Percentiles rank a stretch among this genome's conserved stretches.
phyloP scores from a whole-genome alignment of 2,113 vertebrate species.

The Butorides virescens region DNA sequence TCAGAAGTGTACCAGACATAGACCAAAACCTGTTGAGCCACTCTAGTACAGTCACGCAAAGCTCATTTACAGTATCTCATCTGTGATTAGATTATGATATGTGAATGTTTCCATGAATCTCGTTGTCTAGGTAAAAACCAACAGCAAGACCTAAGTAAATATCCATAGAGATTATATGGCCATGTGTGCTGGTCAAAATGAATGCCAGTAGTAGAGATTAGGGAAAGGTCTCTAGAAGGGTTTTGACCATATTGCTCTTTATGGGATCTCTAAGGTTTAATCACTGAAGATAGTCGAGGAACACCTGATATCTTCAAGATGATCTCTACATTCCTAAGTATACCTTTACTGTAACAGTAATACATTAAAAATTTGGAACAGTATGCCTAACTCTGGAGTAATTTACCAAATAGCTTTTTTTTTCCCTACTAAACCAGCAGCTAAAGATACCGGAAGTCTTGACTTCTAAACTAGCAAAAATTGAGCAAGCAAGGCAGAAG shows the following conservation, averaged over 20 bases:
- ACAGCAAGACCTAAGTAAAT: background rate
- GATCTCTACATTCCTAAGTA: background rate
- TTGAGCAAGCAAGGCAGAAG: background rate
- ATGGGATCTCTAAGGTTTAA: background rate
- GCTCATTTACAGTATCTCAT: background rate
- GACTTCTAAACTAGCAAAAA: background rate
- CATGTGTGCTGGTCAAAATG: background rate
- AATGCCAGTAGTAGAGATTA: background rate
- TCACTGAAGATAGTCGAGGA: background rate
- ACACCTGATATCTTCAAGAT: background rate
- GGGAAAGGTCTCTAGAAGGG: background rate
- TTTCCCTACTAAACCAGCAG: background rate
- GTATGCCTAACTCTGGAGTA: background rate
- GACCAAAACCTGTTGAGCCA: slow-evolving; percentile 30
- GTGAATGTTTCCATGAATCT: slow-evolving; percentile 2
- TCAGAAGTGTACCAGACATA: background rate
- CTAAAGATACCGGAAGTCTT: background rate
- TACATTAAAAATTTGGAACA: background rate
- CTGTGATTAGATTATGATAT: slow-evolving; percentile 12
- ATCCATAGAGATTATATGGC: background rate
- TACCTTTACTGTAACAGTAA: background rate
- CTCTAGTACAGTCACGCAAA: slow-evolving; percentile 7
- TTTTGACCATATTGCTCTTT: background rate
- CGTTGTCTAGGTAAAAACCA: background rate
- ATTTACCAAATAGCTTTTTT: background rate